Percentiles rank a stretch among this genome's conserved stretches.
phyloP scores from a whole-genome alignment of 2,797 vertebrate genomes.

The Myotis planiceps region DNA sequence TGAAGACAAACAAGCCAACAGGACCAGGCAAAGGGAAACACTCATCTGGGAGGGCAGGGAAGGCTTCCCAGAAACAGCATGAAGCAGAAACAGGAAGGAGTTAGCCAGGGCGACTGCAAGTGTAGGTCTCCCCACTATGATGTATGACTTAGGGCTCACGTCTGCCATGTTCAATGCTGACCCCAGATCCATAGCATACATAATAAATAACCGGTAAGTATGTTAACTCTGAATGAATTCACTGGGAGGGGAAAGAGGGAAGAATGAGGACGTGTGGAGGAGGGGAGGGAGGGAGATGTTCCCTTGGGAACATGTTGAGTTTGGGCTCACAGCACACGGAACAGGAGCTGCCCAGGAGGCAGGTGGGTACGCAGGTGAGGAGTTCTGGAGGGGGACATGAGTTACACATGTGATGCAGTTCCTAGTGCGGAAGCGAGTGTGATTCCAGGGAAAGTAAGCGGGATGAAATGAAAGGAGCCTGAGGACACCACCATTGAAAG shows the following conservation, averaged over 20 bases:
- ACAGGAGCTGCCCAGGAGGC: neutral
- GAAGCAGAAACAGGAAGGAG: neutral
- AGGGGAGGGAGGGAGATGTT: neutral
- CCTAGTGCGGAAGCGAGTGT: neutral
- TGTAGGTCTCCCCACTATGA: rapidly evolving
- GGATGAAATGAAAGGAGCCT: neutral
- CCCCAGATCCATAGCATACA: neutral
- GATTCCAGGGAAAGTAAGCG: neutral
- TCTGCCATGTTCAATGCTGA: neutral
- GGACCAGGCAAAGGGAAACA: neutral
- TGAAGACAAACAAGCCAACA: neutral
- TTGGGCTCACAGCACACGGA: neutral
- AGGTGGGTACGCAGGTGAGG: neutral
- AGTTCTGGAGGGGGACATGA: neutral
- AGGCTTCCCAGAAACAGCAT: neutral
- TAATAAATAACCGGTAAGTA: neutral
- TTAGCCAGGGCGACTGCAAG: rapidly evolving
- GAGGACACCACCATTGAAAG: neutral
- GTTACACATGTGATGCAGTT: neutral
- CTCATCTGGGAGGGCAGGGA: neutral
- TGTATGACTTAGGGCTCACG: rapidly evolving
- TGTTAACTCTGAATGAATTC: neutral
- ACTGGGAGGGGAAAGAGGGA: neutral
- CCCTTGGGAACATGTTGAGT: neutral
- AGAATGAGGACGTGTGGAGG: neutral